Evolutionary conservation across 2,888 invertebrate species (phyloP).

Genomic region (Chydorus sphaericus): DNA sequence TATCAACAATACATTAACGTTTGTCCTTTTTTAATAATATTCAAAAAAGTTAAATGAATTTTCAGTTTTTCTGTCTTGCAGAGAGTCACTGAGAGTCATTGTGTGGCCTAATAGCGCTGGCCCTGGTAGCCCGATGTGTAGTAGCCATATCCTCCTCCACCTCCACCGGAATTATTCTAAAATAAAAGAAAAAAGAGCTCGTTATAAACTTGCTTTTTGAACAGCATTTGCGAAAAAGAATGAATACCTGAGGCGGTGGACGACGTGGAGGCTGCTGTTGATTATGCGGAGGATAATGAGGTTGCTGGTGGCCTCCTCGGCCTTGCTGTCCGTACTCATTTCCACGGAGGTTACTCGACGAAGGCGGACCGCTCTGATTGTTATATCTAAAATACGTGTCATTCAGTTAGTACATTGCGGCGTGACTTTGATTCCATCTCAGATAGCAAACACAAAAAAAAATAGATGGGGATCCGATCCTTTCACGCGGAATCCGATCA

Average conservation of each 20-base stretch:
- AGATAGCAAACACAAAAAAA: neutral
- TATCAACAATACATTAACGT: neutral
- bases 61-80: neutral
- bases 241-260: conserved; percentile 1
- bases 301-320: neutral
- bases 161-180: neutral
- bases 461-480: neutral
- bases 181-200: neutral
- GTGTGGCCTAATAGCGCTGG: conserved; percentile 5
- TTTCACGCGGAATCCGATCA: neutral
- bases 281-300: neutral
- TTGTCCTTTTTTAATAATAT: neutral
- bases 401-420: neutral
- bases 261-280: neutral
- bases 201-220: neutral
- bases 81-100: too few species aligned
- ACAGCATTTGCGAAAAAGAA: neutral
- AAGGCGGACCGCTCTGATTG: neutral
- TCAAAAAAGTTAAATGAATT: neutral
- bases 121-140: conserved; percentile 15
- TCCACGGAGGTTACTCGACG: neutral
- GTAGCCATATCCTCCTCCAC: conserved; percentile 14
- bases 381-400: too few species aligned
- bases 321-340: too few species aligned
- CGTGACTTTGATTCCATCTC: neutral